A percentile compares a stretch with the other conserved stretches of the same genome.
These are phyloP conservation scores for Syndactyla subalaris DNA, from an alignment of 2,797 vertebrate species.

Conservation along the genomic window DNA sequence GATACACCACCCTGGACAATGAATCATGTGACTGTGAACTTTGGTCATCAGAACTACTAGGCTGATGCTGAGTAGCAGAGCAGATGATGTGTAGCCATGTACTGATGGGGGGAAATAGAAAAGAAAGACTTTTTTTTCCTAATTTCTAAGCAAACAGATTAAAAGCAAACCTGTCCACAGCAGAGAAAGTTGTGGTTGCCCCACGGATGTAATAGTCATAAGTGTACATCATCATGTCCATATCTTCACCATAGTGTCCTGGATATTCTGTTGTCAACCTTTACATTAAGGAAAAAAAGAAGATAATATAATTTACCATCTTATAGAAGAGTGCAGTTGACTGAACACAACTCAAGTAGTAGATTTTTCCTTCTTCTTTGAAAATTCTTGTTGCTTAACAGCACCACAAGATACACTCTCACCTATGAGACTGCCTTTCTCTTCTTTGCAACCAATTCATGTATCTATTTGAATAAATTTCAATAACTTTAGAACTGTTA, in stretches of 20 bases:
- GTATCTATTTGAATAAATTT: neutral
- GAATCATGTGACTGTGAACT: neutral
- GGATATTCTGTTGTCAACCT: constrained; percentile 92
- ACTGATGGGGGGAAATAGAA: neutral
- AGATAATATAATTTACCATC: neutral
- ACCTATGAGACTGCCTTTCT: neutral
- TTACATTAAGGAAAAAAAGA: neutral
- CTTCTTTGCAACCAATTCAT: neutral
- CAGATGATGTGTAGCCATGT: neutral
- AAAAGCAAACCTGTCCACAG: constrained; percentile 88
- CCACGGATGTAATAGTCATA: constrained; percentile 95
- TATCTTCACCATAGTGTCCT: constrained; percentile 87
- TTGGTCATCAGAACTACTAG: neutral
- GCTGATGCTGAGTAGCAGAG: neutral
- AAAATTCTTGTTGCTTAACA: neutral
- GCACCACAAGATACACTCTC: neutral
- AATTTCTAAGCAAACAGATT: neutral
- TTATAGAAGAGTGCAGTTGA: neutral
- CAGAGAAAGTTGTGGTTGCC: constrained; percentile 95
- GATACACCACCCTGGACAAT: neutral
- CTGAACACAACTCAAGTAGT: neutral
- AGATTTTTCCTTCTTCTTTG: neutral
- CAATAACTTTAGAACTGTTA: neutral
- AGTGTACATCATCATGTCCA: constrained; percentile 88
- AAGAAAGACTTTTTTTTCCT: neutral